These are phyloP conservation scores for Leptosomus discolor DNA, from an alignment of 2,113 vertebrate species.

Conservation along the genomic window DNA sequence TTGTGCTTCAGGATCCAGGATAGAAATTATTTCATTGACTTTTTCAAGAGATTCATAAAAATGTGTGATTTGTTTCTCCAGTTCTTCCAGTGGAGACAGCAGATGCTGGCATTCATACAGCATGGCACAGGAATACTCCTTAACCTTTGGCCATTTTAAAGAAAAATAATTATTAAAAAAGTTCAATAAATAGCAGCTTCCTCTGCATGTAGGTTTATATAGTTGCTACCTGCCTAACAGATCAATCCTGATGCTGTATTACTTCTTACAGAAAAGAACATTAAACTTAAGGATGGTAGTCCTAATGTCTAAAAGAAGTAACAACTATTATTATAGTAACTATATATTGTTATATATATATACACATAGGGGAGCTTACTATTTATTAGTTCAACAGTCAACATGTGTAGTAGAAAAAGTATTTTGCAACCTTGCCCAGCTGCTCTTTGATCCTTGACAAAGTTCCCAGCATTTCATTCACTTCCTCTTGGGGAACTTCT, in stretches of 20 bases:
- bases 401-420: not conserved
- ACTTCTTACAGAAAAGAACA: not conserved
- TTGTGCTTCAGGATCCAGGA: conserved; percentile 78
- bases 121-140: conserved; percentile 81
- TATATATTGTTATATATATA: no score
- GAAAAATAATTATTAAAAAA: not conserved
- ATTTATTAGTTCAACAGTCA: not conserved
- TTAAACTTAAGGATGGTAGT: not conserved
- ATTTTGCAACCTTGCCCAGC: conserved; percentile 81
- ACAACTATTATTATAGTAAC: no score
- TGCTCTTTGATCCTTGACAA: conserved; percentile 85
- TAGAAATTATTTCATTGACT: conserved; percentile 82
- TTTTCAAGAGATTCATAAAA: conserved; percentile 90
- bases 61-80: conserved; percentile 87
- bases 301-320: not conserved
- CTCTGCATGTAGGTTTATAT: not conserved
- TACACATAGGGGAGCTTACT: not conserved
- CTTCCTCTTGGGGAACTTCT: conserved; percentile 84
- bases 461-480: conserved; percentile 79
- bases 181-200: not conserved
- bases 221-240: not conserved
- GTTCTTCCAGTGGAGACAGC: conserved; percentile 84
- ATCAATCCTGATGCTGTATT: not conserved
- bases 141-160: conserved; percentile 76
- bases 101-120: conserved; percentile 85